These are phyloP conservation scores for Lamproptera curius DNA, from an alignment of 2,888 invertebrate genomes.

Conservation along the genomic window DNA sequence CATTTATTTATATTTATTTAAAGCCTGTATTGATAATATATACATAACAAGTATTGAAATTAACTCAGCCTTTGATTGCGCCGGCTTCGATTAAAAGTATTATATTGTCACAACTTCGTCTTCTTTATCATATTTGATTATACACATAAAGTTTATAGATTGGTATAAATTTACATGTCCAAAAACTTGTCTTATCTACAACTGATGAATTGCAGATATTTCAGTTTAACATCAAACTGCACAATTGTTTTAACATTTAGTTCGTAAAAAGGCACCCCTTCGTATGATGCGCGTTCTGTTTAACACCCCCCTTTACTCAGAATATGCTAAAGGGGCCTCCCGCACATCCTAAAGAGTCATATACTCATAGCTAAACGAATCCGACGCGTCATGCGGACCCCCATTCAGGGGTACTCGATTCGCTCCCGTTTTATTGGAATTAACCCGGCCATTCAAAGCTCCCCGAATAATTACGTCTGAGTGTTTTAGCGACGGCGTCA, in stretches of 20 bases:
- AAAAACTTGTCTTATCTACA: not conserved
- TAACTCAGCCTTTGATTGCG: too few species aligned
- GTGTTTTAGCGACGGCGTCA: conserved; percentile 20
- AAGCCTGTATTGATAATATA: too few species aligned
- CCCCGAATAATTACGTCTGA: conserved; percentile 36
- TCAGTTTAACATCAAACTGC: not conserved
- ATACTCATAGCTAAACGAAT: conserved; percentile 44
- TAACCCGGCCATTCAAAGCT: conserved; percentile 33
- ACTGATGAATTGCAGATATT: not conserved
- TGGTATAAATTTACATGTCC: not conserved
- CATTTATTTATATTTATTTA: too few species aligned
- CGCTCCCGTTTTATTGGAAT: conserved; percentile 37
- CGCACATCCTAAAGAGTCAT: conserved; percentile 44
- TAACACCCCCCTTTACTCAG: conserved; percentile 37
- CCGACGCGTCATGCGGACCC: conserved; percentile 30
- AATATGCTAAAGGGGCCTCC: conserved; percentile 35
- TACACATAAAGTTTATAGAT: not conserved
- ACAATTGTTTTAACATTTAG: not conserved
- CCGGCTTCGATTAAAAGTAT: too few species aligned
- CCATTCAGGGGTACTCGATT: conserved; percentile 2
- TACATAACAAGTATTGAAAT: too few species aligned
- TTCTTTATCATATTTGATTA: too few species aligned
- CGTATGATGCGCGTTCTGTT: conserved; percentile 12
- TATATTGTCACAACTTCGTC: too few species aligned
- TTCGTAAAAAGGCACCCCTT: not conserved